Base-by-base conservation (phyloP, 2,888 invertebrate species). In the Epirrita christyi region DNA sequence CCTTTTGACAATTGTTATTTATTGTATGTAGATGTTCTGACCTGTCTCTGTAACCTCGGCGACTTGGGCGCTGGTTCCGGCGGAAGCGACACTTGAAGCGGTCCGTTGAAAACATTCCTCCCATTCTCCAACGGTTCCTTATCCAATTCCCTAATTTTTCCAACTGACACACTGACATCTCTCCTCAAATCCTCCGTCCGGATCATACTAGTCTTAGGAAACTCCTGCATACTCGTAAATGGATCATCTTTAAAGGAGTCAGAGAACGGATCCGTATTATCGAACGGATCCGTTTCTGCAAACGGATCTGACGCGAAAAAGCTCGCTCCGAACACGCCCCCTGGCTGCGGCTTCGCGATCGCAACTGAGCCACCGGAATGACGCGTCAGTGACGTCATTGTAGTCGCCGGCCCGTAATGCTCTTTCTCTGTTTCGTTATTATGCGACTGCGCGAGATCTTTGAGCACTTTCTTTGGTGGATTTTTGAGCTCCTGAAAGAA, bases 401-500 rank as follows among this genome's bases (percentile, higher is more conserved):
- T 89, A 53, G 90, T 92, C 64, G 92, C 78, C 68, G 86, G 79
- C 66, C 86, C 86, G 80, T 88, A 88, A 65, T 74, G 76, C 43
- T 83, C 81, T 70, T 79, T 83, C 55, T 83, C 84, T 72, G 84
- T 74, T 67, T 88, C 86, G 68, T 83, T 72, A 67, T 86, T 81
- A 63, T 88, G 80, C 75, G 83, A 74, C 71, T 85, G 85, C 68
- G 85, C 95, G 83, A 98, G 93, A 88, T 98, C 98, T 92, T 97
- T 97, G 74, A 98, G 94, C 64, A 96, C 96, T 92, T 97, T 97
- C 93, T 97, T 97, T 73, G 97, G 97, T 71, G 98, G 98, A 91
- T 98, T 97, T 93, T 98, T 98, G 80, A 98, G 94, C 88, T 98
- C 97, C 93, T 97, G 97, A 93, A 98, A 98, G 93, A 98, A 98